Base-by-base conservation (phyloP, 2,888 invertebrate species). In the Chesias legatella region DNA sequence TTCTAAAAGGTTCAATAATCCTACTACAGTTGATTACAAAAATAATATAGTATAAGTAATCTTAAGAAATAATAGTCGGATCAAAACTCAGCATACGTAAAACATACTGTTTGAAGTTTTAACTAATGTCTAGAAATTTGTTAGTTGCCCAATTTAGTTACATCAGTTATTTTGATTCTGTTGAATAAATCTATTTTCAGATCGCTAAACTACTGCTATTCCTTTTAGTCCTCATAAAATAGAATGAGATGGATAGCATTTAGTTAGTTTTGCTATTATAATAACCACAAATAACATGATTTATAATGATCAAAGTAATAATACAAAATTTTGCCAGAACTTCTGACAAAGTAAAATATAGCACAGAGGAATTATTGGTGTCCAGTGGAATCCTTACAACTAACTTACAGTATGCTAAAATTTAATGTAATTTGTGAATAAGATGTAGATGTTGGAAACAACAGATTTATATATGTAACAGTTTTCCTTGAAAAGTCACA, bases 331-430 rank as follows among this genome's bases (percentile, higher is more conserved):
- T 37, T 13, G 23, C n/a, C n/a, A 36, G 22, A 29, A 28, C 2
- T 10, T 21, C 25, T 26, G 31, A 10, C n/a, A 30, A 34, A 33
- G n/a, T 26, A 6, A 32, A 21, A 33, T 33, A 26, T 26, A 36
- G 17, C 13, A 22, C 26, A 37, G 28, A 41, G 23, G 10, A 40
- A 33, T 51, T 56, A 39, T 40, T 54, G 45, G 41, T 55, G 59
- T 71, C 63, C 62, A 62, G 59, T 63, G 65, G 38, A 58, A 60
- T 57, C 42, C 71, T 71, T 73, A 73, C 31, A 48, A 51, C 64
- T 70, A 75, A 57, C 66, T 68, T 73, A 51, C 27, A 41, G 20
- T 33, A 43, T 46, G 58, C 41, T 50, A 45, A 62, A 58, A 57
- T 67, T 67, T 44, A 53, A 45, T 49, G 43, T 50, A 53, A 51